Evolutionary conservation across 2,797 vertebrate species (phyloP), one percentile per base, ranked within the genome.

Genomic region (Todus mexicanus): DNA sequence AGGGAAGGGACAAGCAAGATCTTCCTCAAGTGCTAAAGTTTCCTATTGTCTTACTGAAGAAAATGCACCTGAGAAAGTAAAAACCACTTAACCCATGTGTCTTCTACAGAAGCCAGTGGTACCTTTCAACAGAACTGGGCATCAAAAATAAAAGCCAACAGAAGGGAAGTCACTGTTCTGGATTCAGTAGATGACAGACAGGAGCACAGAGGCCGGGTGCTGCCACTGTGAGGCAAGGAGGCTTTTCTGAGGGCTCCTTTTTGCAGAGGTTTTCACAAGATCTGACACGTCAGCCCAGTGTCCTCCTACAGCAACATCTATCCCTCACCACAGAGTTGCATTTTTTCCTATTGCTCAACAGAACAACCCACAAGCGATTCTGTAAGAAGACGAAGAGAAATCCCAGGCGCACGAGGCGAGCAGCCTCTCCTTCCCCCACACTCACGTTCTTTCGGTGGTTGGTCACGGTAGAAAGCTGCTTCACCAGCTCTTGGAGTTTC

Each of bases 401-500:
- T 8, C 22, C 82, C 61, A 38, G 37, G 25, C 6, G 1, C 1
- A 1, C 0, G 16, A 61, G 72, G 17, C 17, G 18, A 22, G 4
- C 7, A 54, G 21, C 25, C 29, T 21, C 23, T 26, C 42, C 60
- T 35, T 4, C 61, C 61, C 66, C 43, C 47, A 9, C 25, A 38
- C 94, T 96, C 80, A 98, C 98, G 8, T 97, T 97, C 56, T 93
- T 93, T 9, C 26, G 65, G 60, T 29, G 79, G 37, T 95, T 94
- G 73, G 91, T 73, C 69, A 94, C 56, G 2, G 91, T 84, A 15
- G 93, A 93, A 3, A 99, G 98, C 91, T 99, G 98, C 94, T 96
- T 95, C 35, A 97, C 96, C 59, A 99, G 94, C 40, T 98, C 98
- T 60, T 98, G 97, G 63, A 99, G 98, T 47, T 98, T 98, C 88